These are phyloP conservation scores for Urophycis tenuis DNA, from an alignment of 2,797 vertebrate genomes.

Conservation along the genomic window DNA sequence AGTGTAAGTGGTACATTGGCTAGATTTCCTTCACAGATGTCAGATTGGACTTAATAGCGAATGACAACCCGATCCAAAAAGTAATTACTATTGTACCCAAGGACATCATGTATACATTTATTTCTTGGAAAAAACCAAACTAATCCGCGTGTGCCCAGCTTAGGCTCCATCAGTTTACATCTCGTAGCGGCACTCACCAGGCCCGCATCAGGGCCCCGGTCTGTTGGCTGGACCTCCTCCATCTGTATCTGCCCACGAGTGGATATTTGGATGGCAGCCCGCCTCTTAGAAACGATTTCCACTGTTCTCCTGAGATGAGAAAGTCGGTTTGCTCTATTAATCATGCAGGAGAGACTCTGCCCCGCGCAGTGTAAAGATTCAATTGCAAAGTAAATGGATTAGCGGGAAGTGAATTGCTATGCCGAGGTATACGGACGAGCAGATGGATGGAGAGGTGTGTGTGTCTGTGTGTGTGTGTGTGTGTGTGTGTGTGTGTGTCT, in stretches of 20 bases:
- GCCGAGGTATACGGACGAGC: slow-evolving; percentile 43
- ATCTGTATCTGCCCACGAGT: slow-evolving; percentile 53
- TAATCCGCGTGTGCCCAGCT: not conserved
- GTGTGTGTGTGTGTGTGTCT: too few species aligned
- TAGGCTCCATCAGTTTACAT: not conserved
- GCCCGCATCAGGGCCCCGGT: not conserved
- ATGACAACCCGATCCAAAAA: not conserved
- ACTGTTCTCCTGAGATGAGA: slow-evolving; percentile 56
- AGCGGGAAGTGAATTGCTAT: slow-evolving; percentile 58
- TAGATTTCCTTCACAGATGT: not conserved
- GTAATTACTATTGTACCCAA: not conserved
- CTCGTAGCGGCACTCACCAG: not conserved
- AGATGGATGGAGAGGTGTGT: not conserved
- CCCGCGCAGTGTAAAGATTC: slow-evolving; percentile 56
- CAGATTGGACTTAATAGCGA: not conserved
- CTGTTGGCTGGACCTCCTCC: slow-evolving; percentile 5
- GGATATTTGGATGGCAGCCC: slow-evolving; percentile 50
- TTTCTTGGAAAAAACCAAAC: too few species aligned
- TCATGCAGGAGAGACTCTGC: slow-evolving; percentile 61
- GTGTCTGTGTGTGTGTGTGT: not conserved
- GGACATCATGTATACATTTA: not conserved
- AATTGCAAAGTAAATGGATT: slow-evolving; percentile 68
- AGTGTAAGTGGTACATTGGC: too few species aligned
- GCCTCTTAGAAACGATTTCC: slow-evolving; percentile 50
- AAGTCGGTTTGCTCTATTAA: slow-evolving; percentile 64